These are phyloP conservation scores for Sebastes trivittatus DNA, from an alignment of 2,797 vertebrate genomes.

Conservation along the genomic window DNA sequence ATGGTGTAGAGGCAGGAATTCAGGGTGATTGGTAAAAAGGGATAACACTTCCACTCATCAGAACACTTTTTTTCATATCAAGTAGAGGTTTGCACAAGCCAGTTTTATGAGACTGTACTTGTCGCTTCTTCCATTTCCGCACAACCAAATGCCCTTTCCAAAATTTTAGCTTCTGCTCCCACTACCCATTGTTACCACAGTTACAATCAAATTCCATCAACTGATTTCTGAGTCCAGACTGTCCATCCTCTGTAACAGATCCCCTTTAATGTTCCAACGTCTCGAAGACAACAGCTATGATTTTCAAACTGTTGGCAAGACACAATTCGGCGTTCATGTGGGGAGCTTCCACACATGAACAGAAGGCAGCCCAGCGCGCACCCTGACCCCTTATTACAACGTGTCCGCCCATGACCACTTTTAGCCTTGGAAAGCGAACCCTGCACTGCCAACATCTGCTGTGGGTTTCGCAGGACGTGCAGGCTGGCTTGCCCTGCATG, in stretches of 20 bases:
- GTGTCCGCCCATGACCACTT: conserved; percentile 28
- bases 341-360: conserved; percentile 24
- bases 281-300: background rate
- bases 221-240: background rate
- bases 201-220: background rate
- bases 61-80: background rate
- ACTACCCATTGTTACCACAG: background rate
- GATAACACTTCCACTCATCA: background rate
- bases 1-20: background rate
- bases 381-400: conserved; percentile 9
- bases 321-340: background rate
- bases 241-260: background rate
- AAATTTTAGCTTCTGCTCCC: background rate
- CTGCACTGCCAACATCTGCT: conserved; percentile 39
- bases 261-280: background rate
- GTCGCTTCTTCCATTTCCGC: background rate
- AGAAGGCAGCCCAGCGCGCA: conserved; percentile 42
- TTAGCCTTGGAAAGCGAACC: conserved; percentile 38
- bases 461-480: conserved; percentile 12
- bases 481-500: background rate
- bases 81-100: background rate
- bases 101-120: background rate
- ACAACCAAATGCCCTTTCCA: background rate
- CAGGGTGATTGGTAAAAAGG: background rate
- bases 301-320: conserved; percentile 19